These are phyloP conservation scores for Pongo pygmaeus DNA, from an alignment of 2,113 vertebrate species.

Conservation along the genomic window DNA sequence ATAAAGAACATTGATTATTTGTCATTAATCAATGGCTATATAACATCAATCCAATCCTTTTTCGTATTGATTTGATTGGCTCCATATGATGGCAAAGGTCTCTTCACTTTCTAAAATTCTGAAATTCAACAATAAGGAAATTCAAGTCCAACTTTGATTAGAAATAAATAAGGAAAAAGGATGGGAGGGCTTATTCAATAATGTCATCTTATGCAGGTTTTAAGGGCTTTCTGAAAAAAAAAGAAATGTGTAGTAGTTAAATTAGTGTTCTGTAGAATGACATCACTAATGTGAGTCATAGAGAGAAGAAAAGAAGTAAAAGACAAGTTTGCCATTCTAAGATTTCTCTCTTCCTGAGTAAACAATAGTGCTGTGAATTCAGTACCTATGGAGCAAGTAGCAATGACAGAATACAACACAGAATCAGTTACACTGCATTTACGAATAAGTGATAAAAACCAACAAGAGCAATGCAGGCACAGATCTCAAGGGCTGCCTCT, in stretches of 20 bases:
- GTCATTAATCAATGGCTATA: not conserved
- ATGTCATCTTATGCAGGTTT: not conserved
- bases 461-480: not conserved
- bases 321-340: not conserved
- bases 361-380: not conserved
- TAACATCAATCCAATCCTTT: not conserved
- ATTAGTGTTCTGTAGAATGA: not conserved
- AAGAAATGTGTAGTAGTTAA: not conserved
- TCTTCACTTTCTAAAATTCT: not conserved
- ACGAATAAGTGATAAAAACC: not conserved
- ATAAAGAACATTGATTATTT: not conserved
- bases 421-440: not conserved
- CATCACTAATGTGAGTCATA: not conserved
- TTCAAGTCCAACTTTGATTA: not conserved
- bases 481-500: not conserved
- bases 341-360: not conserved
- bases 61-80: not conserved
- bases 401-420: not conserved
- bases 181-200: not conserved
- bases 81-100: not conserved
- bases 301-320: slow-evolving; percentile 21
- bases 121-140: not conserved
- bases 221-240: not conserved
- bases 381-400: not conserved
- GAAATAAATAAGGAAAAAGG: not conserved